Percentiles rank a stretch among this genome's conserved stretches.
phyloP scores from a whole-genome alignment of 2,113 vertebrate species.

The Abramis brama region DNA sequence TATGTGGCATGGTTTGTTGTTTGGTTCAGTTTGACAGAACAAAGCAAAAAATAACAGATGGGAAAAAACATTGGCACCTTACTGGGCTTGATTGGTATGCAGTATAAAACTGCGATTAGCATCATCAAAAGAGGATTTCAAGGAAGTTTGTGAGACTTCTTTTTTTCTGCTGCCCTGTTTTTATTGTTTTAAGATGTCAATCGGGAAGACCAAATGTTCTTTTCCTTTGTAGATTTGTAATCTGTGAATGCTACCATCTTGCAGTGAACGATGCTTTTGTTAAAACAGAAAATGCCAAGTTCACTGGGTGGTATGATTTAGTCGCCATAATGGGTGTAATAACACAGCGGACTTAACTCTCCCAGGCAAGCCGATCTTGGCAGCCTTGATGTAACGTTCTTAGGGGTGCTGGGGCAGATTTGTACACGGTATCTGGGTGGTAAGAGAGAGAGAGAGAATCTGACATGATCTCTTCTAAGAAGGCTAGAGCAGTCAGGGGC shows the following conservation, averaged over 20 bases:
- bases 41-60: neutral
- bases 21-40: constrained; percentile 21
- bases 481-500: constrained; percentile 42
- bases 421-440: constrained; percentile 40
- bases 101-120: constrained; percentile 14
- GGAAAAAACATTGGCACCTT: constrained; percentile 6
- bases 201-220: neutral
- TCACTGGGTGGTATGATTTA: constrained; percentile 44
- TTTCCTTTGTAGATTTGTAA: constrained; percentile 42
- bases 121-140: constrained; percentile 22
- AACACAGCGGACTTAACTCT: constrained; percentile 26
- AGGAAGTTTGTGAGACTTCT: neutral
- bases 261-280: constrained; percentile 29
- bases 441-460: constrained; percentile 43
- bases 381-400: constrained; percentile 34
- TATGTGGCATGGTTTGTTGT: neutral
- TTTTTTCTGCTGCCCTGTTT: constrained; percentile 1
- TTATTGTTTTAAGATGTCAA: constrained; percentile 37
- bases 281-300: constrained; percentile 28
- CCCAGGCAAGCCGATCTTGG: constrained; percentile 19
- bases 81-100: constrained; percentile 9
- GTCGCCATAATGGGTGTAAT: constrained; percentile 35
- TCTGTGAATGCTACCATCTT: constrained; percentile 37
- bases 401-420: constrained; percentile 40
- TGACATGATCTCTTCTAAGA: constrained; percentile 52